These are phyloP conservation scores for Ambastaia sidthimunki DNA, from an alignment of 2,797 vertebrate species.

Conservation along the genomic window DNA sequence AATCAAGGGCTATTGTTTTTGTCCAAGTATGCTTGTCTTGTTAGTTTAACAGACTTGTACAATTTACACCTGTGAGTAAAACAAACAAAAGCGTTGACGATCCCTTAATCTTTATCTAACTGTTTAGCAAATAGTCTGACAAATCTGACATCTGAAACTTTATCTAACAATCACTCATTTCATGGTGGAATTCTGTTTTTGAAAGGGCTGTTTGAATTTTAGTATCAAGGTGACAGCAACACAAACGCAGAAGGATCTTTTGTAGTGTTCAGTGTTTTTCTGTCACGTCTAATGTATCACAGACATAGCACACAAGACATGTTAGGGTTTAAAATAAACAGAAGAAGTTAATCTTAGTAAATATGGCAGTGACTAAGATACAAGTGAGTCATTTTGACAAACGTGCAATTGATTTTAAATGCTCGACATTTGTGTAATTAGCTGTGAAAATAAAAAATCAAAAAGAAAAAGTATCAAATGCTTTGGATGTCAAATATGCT, in stretches of 20 bases:
- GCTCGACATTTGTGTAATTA: constrained; percentile 37
- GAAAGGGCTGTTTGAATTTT: constrained; percentile 22
- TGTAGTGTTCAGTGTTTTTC: neutral
- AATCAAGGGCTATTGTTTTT: constrained; percentile 30
- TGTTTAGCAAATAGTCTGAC: neutral
- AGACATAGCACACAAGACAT: neutral
- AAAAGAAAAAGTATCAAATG: constrained; percentile 27
- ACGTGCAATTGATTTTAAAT: constrained; percentile 40
- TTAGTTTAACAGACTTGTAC: neutral
- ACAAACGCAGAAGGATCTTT: constrained; percentile 19
- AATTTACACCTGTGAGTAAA: constrained; percentile 26
- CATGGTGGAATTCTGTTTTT: neutral
- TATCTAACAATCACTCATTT: constrained; percentile 41
- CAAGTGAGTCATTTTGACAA: constrained; percentile 1
- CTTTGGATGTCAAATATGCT: constrained; percentile 24
- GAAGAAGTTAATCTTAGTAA: constrained; percentile 24
- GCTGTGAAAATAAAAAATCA: constrained; percentile 30
- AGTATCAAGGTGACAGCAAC: constrained; percentile 19
- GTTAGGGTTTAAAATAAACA: constrained; percentile 42
- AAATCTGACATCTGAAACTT: constrained; percentile 12
- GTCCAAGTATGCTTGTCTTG: neutral
- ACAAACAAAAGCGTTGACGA: constrained; percentile 23
- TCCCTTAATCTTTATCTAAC: constrained; percentile 5
- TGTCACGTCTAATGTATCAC: neutral
- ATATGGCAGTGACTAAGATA: constrained; percentile 30